Evolutionary conservation across 2,797 vertebrate genomes (phyloP).

Genomic region (Eptatretus atami): DNA sequence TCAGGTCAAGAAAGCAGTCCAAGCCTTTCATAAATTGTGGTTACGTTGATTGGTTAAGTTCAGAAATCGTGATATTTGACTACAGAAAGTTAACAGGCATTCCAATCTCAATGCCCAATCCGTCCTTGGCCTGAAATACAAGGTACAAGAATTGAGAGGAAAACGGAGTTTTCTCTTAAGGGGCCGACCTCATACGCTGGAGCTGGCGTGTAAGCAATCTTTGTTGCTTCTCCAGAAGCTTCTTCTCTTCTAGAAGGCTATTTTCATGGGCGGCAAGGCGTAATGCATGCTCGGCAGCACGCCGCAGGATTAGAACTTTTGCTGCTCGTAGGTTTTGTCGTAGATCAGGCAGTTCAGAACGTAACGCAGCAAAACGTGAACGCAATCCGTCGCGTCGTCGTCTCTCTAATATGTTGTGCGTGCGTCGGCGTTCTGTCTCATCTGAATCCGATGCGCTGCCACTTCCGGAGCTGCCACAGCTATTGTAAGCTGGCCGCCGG

Average conservation of each 20-base stretch:
- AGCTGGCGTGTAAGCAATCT: slow-evolving; percentile 13
- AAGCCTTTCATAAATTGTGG: too few species aligned
- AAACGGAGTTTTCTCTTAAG: neutral
- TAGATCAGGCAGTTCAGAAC: slow-evolving; percentile 83
- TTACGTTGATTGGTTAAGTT: too few species aligned
- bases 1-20: too few species aligned
- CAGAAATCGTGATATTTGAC: too few species aligned
- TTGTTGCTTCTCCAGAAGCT: slow-evolving; percentile 39
- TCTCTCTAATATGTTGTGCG: slow-evolving; percentile 91
- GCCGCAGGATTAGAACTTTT: slow-evolving; percentile 92
- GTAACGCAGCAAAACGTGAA: slow-evolving; percentile 71
- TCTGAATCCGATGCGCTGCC: slow-evolving; percentile 60
- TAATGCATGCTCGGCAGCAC: slow-evolving; percentile 63
- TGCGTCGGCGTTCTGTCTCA: slow-evolving; percentile 73
- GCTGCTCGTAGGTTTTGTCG: slow-evolving; percentile 78
- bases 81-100: too few species aligned
- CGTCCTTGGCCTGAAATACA: too few species aligned
- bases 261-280: slow-evolving; percentile 47
- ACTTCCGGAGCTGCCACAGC: slow-evolving; percentile 20
- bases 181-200: neutral
- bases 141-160: neutral
- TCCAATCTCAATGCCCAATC: too few species aligned
- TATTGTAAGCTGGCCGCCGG: neutral
- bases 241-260: slow-evolving; percentile 50
- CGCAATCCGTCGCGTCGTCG: slow-evolving; percentile 81